Conservation (phyloP, 2,113 vertebrate species). For the Oenanthe melanoleuca region DNA sequence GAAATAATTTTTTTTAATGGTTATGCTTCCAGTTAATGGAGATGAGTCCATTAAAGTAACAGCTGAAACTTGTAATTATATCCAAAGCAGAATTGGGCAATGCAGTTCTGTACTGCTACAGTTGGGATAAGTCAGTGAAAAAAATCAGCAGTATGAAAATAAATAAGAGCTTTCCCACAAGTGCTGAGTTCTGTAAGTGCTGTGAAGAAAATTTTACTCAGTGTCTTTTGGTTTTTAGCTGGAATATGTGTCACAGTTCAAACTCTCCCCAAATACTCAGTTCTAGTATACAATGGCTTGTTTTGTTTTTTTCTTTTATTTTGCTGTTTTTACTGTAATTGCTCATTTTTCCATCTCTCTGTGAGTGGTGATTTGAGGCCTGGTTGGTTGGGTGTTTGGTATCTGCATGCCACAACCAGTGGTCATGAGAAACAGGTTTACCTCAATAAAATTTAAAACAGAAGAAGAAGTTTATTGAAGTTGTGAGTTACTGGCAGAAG, state of each 20-base stretch:
- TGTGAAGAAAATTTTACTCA: not conserved
- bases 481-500: not conserved
- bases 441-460: not conserved
- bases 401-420: accelerated
- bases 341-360: not conserved
- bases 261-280: not conserved
- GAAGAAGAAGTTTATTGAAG: not conserved
- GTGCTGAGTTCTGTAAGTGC: not conserved
- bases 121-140: not conserved
- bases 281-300: not conserved
- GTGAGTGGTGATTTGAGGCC: not conserved
- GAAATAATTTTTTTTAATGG: not conserved
- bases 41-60: not conserved
- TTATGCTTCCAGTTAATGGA: not conserved
- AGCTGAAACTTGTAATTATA: not conserved
- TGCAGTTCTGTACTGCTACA: not conserved
- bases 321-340: not conserved
- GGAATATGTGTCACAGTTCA: not conserved
- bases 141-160: not conserved
- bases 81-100: not conserved
- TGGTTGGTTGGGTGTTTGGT: not conserved
- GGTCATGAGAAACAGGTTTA: not conserved
- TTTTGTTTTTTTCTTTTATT: too few relatives aligned
- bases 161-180: not conserved
- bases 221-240: not conserved